Base-by-base conservation (phyloP, 2,888 invertebrate genomes). In the Strigamia transsilvanica region DNA sequence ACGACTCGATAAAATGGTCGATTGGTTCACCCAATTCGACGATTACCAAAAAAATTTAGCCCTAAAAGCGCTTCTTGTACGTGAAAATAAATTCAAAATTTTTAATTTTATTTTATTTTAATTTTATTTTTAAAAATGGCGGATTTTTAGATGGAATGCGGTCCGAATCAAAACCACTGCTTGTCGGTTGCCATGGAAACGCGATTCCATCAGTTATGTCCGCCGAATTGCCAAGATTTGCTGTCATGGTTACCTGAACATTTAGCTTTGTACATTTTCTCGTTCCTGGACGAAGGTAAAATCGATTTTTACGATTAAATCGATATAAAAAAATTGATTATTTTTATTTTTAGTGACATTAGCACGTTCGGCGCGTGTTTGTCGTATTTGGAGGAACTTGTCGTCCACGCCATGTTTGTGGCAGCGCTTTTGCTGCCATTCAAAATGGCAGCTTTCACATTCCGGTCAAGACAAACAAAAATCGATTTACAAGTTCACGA, bases 191-290 rank as follows among this genome's bases (percentile, higher is more conserved):
- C 86, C 81, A 86, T 88, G 86, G 87, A 86, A 79, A 85, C 86
- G 4, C 86, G 86, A 79, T 86, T 88, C 21, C 89, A 89, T 83
- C 85, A 86, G 56, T 87, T 87, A 32, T 89, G 89, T 84, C 88
- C 88, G 15, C 87, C 87, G n/a, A 89, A 89, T 85, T 89, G 89
- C 84, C 87, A 88, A 83, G 89, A 89, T 85, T 86, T 88, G 61
- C 84, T 89, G 42, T 87, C 87, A 42, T 87, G 87, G 87, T 85
- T 89, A 42, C 89, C 89, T 23, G 85, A 86, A 32, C 86, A 86
- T 83, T 84, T 89, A 10, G 87, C 88, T 41, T 85, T 87, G 79
- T 86, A 87, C 80, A 88, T 89, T 80, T 86, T 89, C 83, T 87
- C 88, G 12, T 89, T 86, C 84, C 86, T 89, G 12, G 89, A 89